phyloP scores from a whole-genome alignment of 2,888 invertebrate genomes.

The Chelonus formosanus region DNA sequence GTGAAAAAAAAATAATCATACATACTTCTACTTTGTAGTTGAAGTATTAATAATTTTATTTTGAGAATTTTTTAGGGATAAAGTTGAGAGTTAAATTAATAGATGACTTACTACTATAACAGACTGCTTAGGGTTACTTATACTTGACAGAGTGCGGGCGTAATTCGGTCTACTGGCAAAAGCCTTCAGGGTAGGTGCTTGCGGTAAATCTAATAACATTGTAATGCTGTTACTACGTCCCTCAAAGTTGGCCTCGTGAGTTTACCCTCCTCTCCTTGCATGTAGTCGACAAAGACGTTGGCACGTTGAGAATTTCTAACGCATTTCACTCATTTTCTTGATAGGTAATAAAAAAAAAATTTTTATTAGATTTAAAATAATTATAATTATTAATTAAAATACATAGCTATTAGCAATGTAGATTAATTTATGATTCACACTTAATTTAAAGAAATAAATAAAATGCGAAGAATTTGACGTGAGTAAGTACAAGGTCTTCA shows the following conservation, averaged over 20 bases:
- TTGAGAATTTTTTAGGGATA: conserved; percentile 18
- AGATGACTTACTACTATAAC: conserved; percentile 26
- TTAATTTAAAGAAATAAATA: no score
- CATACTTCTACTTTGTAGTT: no score
- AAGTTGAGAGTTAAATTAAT: conserved; percentile 36
- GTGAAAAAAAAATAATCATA: no score
- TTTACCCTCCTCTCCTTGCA: conserved; percentile 42
- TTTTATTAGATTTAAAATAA: conserved; percentile 4
- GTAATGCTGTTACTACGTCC: conserved; percentile 60
- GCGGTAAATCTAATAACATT: conserved; percentile 65
- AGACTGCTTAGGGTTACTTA: conserved; percentile 53
- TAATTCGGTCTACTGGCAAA: conserved; percentile 43
- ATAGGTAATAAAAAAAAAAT: not conserved
- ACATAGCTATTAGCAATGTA: not conserved
- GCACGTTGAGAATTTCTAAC: conserved; percentile 59
- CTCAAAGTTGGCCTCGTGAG: conserved; percentile 59
- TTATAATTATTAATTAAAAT: not conserved
- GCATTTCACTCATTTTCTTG: conserved; percentile 32
- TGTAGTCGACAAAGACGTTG: conserved; percentile 33
- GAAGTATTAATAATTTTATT: no score
- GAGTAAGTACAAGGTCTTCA: not conserved
- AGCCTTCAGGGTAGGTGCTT: conserved; percentile 61
- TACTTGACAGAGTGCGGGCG: conserved; percentile 43
- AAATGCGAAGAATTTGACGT: not conserved
- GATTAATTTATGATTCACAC: no score